Evolutionary conservation across 2,113 vertebrate species (phyloP).

Genomic region (Mus musculus): DNA sequence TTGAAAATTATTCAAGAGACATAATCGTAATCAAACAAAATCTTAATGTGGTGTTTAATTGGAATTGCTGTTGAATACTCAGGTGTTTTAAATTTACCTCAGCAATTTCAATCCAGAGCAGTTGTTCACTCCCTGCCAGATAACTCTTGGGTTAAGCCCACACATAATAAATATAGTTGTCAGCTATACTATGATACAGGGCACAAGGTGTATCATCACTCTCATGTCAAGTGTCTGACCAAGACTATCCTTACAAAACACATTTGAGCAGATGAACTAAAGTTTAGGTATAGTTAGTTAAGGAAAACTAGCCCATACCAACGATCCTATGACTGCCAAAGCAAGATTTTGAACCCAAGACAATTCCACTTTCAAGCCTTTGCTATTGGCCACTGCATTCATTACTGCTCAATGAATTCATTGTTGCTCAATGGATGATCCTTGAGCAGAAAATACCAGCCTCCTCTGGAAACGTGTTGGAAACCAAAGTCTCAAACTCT

Average conservation of each 20-base stretch:
- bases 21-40: constrained; percentile 30
- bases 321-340: constrained; percentile 5
- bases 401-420: neutral
- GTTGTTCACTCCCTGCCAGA: neutral
- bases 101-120: neutral
- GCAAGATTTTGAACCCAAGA: neutral
- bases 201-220: neutral
- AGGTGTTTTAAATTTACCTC: neutral
- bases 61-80: neutral
- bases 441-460: neutral
- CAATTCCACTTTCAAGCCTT: neutral
- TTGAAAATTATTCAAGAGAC: constrained; percentile 35
- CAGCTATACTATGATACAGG: neutral
- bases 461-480: neutral
- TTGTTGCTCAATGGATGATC: neutral
- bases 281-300: neutral
- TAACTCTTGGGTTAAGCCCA: neutral
- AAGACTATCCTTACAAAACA: neutral
- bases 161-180: neutral
- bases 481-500: neutral
- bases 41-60: constrained; percentile 17
- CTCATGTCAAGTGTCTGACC: neutral
- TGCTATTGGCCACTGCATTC: neutral
- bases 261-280: neutral
- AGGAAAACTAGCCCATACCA: neutral